Conservation (phyloP, 2,797 vertebrate species). For the Oreochromis mossambicus region DNA sequence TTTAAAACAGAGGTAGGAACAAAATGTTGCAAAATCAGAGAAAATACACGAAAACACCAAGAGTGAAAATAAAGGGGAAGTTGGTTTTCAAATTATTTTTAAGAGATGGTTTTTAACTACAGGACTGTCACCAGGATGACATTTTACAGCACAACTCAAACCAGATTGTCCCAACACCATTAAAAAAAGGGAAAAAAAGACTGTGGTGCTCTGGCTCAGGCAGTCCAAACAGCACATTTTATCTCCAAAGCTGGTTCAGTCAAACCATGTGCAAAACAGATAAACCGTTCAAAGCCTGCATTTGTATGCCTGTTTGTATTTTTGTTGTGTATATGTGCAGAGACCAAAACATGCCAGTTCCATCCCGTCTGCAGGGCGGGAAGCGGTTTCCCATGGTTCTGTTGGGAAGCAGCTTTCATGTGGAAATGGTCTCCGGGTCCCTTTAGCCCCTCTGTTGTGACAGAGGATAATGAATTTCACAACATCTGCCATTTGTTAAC, state of each 20-base stretch:
- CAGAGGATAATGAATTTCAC: conserved; percentile 71
- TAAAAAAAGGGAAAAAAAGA: rapidly evolving
- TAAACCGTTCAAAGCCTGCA: conserved; percentile 47
- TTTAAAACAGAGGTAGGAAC: neutral
- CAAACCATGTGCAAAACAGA: conserved; percentile 55
- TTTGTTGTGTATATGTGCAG: conserved; percentile 54
- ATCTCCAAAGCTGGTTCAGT: conserved; percentile 16
- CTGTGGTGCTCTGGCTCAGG: neutral
- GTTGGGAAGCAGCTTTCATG: conserved; percentile 64
- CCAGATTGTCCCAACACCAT: conserved; percentile 15
- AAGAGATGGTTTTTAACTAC: neutral
- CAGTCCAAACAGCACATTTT: conserved; percentile 18
- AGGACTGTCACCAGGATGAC: neutral
- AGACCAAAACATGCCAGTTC: conserved; percentile 52
- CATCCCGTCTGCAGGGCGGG: conserved; percentile 42
- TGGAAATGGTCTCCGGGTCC: conserved; percentile 63
- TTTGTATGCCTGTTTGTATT: conserved; percentile 55
- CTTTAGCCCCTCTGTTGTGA: conserved; percentile 65
- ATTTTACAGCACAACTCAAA: neutral
- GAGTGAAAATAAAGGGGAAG: neutral
- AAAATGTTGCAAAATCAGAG: neutral
- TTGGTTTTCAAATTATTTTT: neutral
- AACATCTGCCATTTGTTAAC: conserved; percentile 76
- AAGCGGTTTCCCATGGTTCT: conserved; percentile 61
- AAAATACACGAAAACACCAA: neutral